These are phyloP conservation scores for Schizothorax lantsangensis DNA, from an alignment of 2,797 vertebrate species.

Conservation along the genomic window DNA sequence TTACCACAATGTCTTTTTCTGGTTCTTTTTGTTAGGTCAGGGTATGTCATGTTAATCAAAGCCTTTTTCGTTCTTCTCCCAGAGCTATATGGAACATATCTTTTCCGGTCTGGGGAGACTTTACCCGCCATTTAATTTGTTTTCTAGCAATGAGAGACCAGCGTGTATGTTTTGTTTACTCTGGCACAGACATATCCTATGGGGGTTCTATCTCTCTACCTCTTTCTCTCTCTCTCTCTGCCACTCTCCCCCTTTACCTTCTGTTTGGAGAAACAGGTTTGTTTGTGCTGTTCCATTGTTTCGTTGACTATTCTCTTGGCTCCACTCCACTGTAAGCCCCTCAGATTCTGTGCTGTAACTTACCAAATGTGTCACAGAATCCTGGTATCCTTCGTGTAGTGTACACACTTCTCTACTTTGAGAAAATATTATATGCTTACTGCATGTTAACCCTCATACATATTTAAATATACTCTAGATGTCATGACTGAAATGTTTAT, in stretches of 20 bases:
- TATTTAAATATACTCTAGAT: neutral
- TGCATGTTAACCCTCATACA: neutral
- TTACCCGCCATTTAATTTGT: conserved; percentile 60
- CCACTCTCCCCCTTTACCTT: neutral
- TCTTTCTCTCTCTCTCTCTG: neutral
- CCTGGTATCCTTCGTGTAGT: conserved; percentile 22
- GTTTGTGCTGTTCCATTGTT: conserved; percentile 61
- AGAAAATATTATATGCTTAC: neutral
- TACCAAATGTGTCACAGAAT: conserved; percentile 54
- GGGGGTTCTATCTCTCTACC: conserved; percentile 33
- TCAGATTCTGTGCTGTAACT: conserved; percentile 51
- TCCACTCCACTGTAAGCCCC: conserved; percentile 45
- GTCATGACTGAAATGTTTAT: neutral
- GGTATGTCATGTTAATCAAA: conserved; percentile 60
- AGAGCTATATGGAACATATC: conserved; percentile 56
- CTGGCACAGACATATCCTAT: conserved; percentile 61
- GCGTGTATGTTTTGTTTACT: conserved; percentile 60
- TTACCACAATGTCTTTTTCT: conserved; percentile 57
- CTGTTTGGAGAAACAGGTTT: conserved; percentile 50
- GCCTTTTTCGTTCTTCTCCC: conserved; percentile 42
- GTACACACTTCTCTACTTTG: neutral
- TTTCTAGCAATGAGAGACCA: conserved; percentile 52
- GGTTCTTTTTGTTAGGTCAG: conserved; percentile 35
- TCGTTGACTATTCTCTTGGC: conserved; percentile 56
- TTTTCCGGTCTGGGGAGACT: conserved; percentile 47